phyloP scores from a whole-genome alignment of 1,140 invertebrate genomes.

The Daktulosphaira vitifoliae region DNA sequence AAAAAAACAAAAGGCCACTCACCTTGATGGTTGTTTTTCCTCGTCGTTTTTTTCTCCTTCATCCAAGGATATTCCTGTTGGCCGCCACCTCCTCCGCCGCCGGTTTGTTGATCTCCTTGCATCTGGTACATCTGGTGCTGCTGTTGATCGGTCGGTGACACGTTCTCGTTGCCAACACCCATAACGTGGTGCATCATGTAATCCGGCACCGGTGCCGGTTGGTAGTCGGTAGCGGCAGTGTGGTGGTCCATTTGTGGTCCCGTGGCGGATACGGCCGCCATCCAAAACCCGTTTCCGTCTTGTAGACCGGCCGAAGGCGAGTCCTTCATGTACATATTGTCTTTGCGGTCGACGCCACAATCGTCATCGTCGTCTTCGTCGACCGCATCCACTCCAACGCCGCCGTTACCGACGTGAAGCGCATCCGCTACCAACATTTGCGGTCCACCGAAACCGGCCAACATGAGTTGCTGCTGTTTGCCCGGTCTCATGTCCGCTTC shows the following conservation, averaged over 20 bases:
- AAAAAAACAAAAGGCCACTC: slow-evolving; percentile 34
- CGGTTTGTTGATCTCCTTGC: slow-evolving; percentile 27
- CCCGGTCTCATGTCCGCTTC: slow-evolving; percentile 17
- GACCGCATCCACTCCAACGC: neutral
- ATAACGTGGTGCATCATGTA: slow-evolving; percentile 67
- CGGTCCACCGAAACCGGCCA: slow-evolving; percentile 26
- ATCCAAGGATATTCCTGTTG: slow-evolving; percentile 91
- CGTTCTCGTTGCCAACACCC: slow-evolving; percentile 48
- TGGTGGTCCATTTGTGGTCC: slow-evolving; percentile 45
- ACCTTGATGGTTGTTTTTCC: slow-evolving; percentile 85
- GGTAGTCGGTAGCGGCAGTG: slow-evolving; percentile 58
- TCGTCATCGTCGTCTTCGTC: slow-evolving; percentile 33
- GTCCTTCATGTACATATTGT: slow-evolving; percentile 22
- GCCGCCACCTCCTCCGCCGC: slow-evolving; percentile 50
- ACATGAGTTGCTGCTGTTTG: slow-evolving; percentile 27
- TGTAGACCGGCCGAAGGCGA: slow-evolving; percentile 24
- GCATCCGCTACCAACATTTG: slow-evolving; percentile 19
- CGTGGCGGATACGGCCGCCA: slow-evolving; percentile 49
- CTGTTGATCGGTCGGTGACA: slow-evolving; percentile 48
- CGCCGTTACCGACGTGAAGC: slow-evolving; percentile 7
- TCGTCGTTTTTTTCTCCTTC: slow-evolving; percentile 92
- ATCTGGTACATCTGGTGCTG: slow-evolving; percentile 35
- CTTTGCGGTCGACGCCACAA: slow-evolving; percentile 26
- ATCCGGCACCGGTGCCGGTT: slow-evolving; percentile 85
- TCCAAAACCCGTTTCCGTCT: slow-evolving; percentile 48